Conservation (phyloP, 1,140 invertebrate species). For the Saccostrea echinata region DNA sequence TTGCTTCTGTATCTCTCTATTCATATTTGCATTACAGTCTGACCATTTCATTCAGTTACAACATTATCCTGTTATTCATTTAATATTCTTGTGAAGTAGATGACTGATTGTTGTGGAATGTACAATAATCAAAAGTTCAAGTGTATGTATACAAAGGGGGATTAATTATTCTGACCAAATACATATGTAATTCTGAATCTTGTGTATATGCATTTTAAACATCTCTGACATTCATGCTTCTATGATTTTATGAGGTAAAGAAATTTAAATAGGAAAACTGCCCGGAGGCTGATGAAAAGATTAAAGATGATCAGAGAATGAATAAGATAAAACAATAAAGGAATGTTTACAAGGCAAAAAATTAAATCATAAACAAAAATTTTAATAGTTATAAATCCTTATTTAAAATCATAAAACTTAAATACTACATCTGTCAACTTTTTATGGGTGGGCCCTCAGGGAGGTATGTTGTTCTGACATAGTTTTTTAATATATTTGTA, state of each 20-base stretch:
- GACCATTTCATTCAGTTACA: background rate
- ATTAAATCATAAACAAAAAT: background rate
- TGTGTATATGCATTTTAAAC: constrained; percentile 11
- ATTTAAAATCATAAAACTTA: background rate
- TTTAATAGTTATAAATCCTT: background rate
- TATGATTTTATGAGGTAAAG: constrained; percentile 26
- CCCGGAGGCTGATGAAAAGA: background rate
- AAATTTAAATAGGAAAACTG: background rate
- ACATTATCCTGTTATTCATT: background rate
- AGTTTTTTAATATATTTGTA: background rate
- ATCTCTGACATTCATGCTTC: background rate
- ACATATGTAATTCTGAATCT: background rate
- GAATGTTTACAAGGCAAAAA: background rate
- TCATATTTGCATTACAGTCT: background rate
- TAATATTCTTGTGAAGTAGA: background rate
- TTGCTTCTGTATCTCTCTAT: too few species aligned
- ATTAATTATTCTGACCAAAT: constrained; percentile 31
- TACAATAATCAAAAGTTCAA: background rate
- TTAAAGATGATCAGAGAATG: background rate
- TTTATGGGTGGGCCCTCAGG: constrained; percentile 18
- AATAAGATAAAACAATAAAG: background rate
- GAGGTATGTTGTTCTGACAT: background rate
- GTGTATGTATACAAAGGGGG: background rate
- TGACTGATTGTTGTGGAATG: background rate
- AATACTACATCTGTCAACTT: background rate